Percentiles rank a stretch among this genome's conserved stretches.
Evolutionary conservation across 2,113 vertebrate genomes (phyloP).

Genomic region (Pachycephala philippinensis): DNA sequence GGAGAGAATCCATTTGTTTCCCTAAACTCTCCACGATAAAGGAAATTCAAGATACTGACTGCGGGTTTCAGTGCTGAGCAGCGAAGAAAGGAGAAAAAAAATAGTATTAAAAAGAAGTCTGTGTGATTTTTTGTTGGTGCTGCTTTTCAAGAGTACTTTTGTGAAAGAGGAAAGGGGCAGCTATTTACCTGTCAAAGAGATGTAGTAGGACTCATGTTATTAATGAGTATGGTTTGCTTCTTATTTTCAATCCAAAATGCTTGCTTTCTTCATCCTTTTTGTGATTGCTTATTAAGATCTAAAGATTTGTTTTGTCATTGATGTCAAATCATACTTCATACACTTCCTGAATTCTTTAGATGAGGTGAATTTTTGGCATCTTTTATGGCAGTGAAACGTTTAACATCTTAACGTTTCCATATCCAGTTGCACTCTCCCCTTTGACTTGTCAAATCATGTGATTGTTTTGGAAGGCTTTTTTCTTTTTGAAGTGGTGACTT

Average conservation of each 20-base stretch:
- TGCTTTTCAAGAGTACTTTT: background rate
- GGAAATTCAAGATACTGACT: background rate
- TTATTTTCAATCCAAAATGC: slow-evolving; percentile 36
- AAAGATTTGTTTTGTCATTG: background rate
- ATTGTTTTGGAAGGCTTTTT: background rate
- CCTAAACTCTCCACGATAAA: background rate
- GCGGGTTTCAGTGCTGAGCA: background rate
- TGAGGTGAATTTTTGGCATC: background rate
- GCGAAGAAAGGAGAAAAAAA: background rate
- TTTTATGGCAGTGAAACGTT: background rate
- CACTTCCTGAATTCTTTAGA: background rate
- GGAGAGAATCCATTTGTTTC: slow-evolving; percentile 53
- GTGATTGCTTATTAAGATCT: background rate
- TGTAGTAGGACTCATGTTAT: slow-evolving; percentile 52
- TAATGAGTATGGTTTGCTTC: slow-evolving; percentile 52
- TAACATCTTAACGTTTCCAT: background rate
- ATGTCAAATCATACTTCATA: background rate
- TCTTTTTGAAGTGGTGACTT: background rate
- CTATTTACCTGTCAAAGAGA: slow-evolving; percentile 6
- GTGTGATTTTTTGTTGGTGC: background rate
- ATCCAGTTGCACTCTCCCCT: background rate
- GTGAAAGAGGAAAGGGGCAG: background rate
- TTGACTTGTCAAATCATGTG: background rate
- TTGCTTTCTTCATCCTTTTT: slow-evolving; percentile 54
- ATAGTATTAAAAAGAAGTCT: background rate